Evolutionary conservation across 1,140 invertebrate species (phyloP).

Genomic region (Manduca sexta): DNA sequence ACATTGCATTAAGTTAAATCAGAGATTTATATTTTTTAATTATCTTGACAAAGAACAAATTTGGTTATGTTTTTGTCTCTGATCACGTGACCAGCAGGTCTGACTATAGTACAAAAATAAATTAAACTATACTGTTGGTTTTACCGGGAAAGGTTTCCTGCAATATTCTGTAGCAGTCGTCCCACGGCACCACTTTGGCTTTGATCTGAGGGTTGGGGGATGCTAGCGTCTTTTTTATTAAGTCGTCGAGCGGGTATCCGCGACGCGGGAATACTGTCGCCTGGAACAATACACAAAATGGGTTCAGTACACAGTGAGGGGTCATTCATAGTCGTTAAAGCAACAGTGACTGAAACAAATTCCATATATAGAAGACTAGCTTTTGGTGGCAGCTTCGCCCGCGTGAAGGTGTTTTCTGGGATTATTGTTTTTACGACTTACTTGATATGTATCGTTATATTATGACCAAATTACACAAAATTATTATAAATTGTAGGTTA

Average conservation of each 20-base stretch:
- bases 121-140: constrained; percentile 2
- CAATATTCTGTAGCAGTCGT: constrained; percentile 35
- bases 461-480: too few species aligned
- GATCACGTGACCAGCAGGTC: too few species aligned
- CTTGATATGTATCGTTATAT: too few species aligned
- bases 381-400: too few species aligned
- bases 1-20: too few species aligned
- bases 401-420: too few species aligned
- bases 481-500: too few species aligned
- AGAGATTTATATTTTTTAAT: too few species aligned
- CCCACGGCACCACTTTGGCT: constrained; percentile 53
- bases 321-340: neutral
- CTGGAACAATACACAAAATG: constrained; percentile 19
- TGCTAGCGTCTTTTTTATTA: constrained; percentile 41
- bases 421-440: too few species aligned
- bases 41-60: too few species aligned
- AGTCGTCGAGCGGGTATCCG: constrained; percentile 47
- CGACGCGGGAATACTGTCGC: constrained; percentile 46
- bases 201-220: constrained; percentile 35
- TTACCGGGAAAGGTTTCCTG: constrained; percentile 32
- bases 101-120: too few species aligned
- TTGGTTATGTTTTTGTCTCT: too few species aligned
- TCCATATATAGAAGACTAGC: neutral
- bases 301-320: neutral
- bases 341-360: neutral